Conservation (phyloP, 2,888 invertebrate species). For the Rhyacophila evoluta region DNA sequence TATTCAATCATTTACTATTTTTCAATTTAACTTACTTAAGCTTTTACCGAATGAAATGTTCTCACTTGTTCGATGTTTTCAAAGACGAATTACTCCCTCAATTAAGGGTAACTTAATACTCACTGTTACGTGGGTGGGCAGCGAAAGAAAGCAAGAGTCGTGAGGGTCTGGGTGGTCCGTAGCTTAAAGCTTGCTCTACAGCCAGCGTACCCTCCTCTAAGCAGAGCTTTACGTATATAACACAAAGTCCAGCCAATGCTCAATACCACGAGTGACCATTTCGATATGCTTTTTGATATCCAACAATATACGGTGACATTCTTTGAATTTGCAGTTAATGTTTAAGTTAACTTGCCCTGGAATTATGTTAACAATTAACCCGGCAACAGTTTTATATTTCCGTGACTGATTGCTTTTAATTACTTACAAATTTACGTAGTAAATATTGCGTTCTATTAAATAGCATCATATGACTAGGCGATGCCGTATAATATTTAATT, state of each 20-base stretch:
- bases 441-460: too few relatives aligned
- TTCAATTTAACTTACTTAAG: too few relatives aligned
- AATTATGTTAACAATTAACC: too few relatives aligned
- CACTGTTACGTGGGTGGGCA: background rate
- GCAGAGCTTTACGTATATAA: background rate
- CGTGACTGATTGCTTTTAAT: too few relatives aligned
- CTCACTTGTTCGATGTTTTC: too few relatives aligned
- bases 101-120: constrained; percentile 19
- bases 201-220: background rate
- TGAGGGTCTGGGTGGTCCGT: background rate
- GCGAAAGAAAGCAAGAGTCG: background rate
- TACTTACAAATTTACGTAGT: too few relatives aligned
- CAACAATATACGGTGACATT: background rate
- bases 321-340: background rate
- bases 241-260: background rate
- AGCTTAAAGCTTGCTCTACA: background rate
- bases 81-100: constrained; percentile 1
- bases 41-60: too few relatives aligned
- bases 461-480: too few relatives aligned
- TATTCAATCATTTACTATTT: too few relatives aligned
- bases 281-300: background rate
- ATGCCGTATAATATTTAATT: too few relatives aligned
- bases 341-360: too few relatives aligned
- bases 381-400: too few relatives aligned
- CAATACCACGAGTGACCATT: background rate